Percentiles rank a stretch among this genome's conserved stretches.
Conservation (phyloP, 2,113 vertebrate species). For the Ovis aries region DNA sequence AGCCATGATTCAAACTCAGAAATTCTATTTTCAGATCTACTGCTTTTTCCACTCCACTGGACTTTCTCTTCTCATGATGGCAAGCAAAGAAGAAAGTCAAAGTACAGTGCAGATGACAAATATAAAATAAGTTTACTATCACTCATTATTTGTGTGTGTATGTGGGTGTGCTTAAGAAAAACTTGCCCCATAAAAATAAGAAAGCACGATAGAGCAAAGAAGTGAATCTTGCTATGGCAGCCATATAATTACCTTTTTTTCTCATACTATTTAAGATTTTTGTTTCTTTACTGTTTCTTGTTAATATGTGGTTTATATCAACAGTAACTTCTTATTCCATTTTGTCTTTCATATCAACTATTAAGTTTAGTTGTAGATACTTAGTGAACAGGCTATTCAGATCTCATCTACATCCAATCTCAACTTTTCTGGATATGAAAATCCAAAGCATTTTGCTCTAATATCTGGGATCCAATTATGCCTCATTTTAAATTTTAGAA, state of each 20-base stretch:
- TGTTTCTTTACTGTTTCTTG: not conserved
- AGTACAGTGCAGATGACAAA: not conserved
- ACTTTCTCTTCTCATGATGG: not conserved
- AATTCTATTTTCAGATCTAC: constrained; percentile 21
- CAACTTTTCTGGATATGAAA: not conserved
- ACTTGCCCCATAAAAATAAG: not conserved
- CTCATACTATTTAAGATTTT: not conserved
- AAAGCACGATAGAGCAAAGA: not conserved
- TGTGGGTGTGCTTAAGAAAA: not conserved
- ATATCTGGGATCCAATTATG: not conserved
- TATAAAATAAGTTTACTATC: not conserved
- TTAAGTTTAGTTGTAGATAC: not conserved
- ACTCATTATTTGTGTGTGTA: not conserved
- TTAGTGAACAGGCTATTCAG: not conserved
- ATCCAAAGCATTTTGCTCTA: not conserved
- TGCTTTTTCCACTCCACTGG: not conserved
- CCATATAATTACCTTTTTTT: not conserved
- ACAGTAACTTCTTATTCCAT: not conserved
- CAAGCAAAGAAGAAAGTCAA: constrained; percentile 6
- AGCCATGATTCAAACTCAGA: not conserved
- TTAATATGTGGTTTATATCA: not conserved
- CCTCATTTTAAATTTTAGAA: constrained; percentile 18
- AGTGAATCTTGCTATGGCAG: not conserved
- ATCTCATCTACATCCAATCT: not conserved
- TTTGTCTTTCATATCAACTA: not conserved